phyloP scores from a whole-genome alignment of 2,113 vertebrate genomes.

The Callocephalon fimbriatum region DNA sequence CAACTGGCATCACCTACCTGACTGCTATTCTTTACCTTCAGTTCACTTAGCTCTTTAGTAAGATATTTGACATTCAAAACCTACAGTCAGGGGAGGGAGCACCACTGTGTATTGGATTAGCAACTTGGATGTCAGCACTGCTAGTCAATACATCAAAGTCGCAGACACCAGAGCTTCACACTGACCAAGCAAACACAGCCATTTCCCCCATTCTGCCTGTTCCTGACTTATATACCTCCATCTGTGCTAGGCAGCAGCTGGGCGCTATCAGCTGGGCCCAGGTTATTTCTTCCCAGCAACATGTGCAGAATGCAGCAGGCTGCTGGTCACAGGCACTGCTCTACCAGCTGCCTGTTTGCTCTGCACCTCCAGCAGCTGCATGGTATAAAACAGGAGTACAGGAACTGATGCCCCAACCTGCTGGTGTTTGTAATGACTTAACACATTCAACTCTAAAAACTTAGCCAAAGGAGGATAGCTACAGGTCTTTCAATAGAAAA shows the following conservation, averaged over 20 bases:
- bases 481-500: not conserved
- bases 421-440: not conserved
- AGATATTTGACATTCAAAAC: not conserved
- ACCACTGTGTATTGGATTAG: not conserved
- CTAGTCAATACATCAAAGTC: accelerated
- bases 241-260: not conserved
- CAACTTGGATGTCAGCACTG: not conserved
- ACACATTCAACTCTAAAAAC: not conserved
- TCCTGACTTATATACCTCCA: not conserved
- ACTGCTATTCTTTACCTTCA: not conserved
- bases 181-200: not conserved
- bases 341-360: not conserved
- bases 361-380: not conserved
- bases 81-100: not conserved
- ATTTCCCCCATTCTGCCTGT: not conserved
- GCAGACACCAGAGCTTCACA: not conserved
- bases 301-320: not conserved
- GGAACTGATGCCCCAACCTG: not conserved
- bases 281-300: not conserved
- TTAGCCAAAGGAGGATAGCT: not conserved
- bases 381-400: not conserved
- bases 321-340: not conserved
- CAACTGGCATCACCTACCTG: not conserved
- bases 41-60: not conserved
- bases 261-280: not conserved